Base-by-base conservation (phyloP, 2,113 vertebrate genomes). In the Phalacrocorax aristotelis region DNA sequence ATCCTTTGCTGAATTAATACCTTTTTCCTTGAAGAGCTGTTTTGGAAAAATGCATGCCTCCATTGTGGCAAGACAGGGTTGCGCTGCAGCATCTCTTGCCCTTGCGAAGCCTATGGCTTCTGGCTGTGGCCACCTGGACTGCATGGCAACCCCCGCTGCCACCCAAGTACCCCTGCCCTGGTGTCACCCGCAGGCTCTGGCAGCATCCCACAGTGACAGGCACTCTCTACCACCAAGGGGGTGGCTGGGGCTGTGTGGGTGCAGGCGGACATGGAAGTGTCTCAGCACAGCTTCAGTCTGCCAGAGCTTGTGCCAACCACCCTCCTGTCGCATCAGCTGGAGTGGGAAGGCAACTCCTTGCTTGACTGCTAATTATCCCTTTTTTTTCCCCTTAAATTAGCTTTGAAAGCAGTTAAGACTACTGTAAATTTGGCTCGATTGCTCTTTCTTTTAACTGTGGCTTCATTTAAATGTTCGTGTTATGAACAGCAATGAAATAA, bases 121-220 rank as follows among this genome's bases (percentile, higher is more conserved):
- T 40, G 40, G 49, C 69, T 9, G 2, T 5, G 40, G 49, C 40
- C 74, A 38, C 49, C 32, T n/a, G 54, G 75, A 34, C 12, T 4
- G 15, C 2, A 2, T 1, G 12, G 9, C 66, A 11, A 23, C 15
- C 15, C 14, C 40, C 52, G 30, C 54, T 74, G 54, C 54, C 81
- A 62, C 64, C 17, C 27, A 32, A 32, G 21, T 7, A 30, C 30
- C 25, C 27, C 55, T 57, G 15, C 36, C 16, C 8, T 1, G 2
- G n/a, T 0, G 0, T 38, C 65, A 79, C n/a, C n/a, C 34, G 2
- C 0, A 0, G 51, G 40, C 17, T 18, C 51, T 77, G 88, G 40
- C 34, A 75, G 55, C 30, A n/a, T 44, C 25, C 21, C 1, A 1
- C 0, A 4, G 40, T 48, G 46, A 38, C 34, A 72, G 62, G 29